Evolutionary conservation across 2,797 vertebrate genomes (phyloP).

Genomic region (Podarcis siculus): DNA sequence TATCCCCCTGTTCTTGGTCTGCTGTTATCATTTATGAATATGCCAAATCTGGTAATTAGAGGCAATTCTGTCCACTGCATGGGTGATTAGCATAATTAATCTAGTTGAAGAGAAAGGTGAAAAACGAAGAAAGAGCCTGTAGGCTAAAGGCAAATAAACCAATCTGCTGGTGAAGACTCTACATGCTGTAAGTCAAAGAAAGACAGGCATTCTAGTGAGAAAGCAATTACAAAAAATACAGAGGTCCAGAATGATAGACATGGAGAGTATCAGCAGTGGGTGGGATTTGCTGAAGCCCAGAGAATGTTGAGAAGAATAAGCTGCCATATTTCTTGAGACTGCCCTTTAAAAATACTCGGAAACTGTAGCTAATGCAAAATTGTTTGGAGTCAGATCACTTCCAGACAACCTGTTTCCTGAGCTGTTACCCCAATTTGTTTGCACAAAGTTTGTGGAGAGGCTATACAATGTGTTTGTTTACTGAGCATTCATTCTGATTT

Average conservation of each 20-base stretch:
- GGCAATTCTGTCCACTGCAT: conserved; percentile 41
- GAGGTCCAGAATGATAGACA: too few relatives aligned
- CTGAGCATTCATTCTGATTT: too few relatives aligned
- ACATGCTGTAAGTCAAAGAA: background rate
- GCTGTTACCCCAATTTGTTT: too few relatives aligned
- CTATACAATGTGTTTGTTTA: too few relatives aligned
- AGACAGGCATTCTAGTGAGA: too few relatives aligned
- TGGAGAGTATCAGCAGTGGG: background rate
- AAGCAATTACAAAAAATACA: too few relatives aligned
- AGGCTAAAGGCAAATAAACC: conserved; percentile 37
- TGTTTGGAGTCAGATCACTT: background rate
- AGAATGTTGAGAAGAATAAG: background rate
- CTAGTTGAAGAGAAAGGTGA: conserved; percentile 45
- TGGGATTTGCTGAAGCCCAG: background rate
- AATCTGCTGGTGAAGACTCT: background rate
- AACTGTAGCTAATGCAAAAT: background rate
- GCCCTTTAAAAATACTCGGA: background rate
- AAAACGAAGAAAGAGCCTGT: conserved; percentile 49
- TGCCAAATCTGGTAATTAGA: conserved; percentile 56
- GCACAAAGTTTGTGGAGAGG: too few relatives aligned
- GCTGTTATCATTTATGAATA: conserved; percentile 40
- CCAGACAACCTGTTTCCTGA: too few relatives aligned
- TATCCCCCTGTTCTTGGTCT: background rate
- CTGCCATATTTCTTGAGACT: background rate
- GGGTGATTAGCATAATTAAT: conserved; percentile 58